A percentile compares a stretch with the other conserved stretches of the same genome.
Evolutionary conservation across 2,888 invertebrate genomes (phyloP).

Genomic region (Acrobasis suavella): DNA sequence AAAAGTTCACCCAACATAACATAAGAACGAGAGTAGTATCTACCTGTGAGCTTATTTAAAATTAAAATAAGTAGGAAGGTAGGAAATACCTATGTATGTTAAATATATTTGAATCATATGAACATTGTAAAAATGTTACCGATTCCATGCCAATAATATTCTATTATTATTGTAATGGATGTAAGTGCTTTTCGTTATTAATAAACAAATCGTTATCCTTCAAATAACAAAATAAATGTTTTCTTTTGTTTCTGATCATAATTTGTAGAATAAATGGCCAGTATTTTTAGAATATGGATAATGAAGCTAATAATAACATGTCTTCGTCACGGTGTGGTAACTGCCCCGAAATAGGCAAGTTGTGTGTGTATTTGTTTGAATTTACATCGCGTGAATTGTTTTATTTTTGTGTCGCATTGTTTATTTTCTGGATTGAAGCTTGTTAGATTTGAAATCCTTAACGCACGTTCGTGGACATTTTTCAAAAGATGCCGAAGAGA

Average conservation of each 20-base stretch:
- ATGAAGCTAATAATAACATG: constrained; percentile 65
- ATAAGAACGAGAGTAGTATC: no score
- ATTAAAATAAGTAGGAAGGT: no score
- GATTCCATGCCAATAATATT: no score
- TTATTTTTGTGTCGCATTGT: background rate
- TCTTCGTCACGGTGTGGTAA: constrained; percentile 60
- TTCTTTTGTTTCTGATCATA: background rate
- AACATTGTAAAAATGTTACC: no score
- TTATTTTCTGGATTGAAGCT: background rate
- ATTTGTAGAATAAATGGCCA: constrained; percentile 6
- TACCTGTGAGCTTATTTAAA: no score
- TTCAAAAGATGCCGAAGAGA: no score
- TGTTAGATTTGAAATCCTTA: no score
- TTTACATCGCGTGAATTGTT: background rate
- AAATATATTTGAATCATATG: no score
- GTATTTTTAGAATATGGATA: constrained; percentile 48
- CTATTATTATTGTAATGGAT: no score
- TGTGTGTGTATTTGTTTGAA: background rate
- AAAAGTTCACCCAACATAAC: no score
- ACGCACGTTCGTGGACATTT: no score
- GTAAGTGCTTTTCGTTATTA: background rate
- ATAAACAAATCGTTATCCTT: background rate
- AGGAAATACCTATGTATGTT: no score
- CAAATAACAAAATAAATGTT: background rate
- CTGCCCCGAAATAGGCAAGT: constrained; percentile 46